These are phyloP conservation scores for Ditula angustiorana DNA, from an alignment of 2,888 invertebrate genomes.

Conservation along the genomic window DNA sequence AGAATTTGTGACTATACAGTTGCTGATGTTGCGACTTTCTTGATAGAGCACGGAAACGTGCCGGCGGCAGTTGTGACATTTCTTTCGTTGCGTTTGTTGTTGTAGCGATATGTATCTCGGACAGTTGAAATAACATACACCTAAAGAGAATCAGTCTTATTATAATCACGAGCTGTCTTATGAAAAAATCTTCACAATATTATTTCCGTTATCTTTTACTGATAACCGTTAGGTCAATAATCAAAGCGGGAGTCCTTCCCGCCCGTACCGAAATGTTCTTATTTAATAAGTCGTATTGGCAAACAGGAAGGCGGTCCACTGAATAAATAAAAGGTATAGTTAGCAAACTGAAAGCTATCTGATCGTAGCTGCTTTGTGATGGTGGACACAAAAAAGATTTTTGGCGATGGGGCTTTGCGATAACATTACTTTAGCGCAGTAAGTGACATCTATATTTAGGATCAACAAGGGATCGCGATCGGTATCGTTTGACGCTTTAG, in stretches of 20 bases:
- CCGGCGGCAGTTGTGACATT: conserved; percentile 71
- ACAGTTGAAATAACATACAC: conserved; percentile 72
- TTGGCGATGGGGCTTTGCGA: conserved; percentile 65
- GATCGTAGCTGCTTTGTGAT: conserved; percentile 64
- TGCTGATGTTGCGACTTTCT: conserved; percentile 61
- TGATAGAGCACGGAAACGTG: conserved; percentile 67
- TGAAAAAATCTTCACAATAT: background rate
- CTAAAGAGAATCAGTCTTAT: conserved; percentile 22
- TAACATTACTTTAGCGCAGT: conserved; percentile 62
- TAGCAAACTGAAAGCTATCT: conserved; percentile 75
- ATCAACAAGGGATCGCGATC: conserved; percentile 40
- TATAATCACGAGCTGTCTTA: background rate
- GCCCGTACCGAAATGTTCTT: conserved; percentile 44
- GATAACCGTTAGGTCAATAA: conserved; percentile 38
- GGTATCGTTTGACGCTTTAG: conserved; percentile 17
- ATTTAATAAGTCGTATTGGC: conserved; percentile 55
- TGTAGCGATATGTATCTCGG: conserved; percentile 69
- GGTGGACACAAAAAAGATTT: conserved; percentile 61
- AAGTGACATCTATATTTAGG: conserved; percentile 69
- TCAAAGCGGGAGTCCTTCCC: conserved; percentile 29
- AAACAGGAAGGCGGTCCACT: conserved; percentile 42
- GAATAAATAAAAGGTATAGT: conserved; percentile 66
- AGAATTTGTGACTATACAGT: conserved; percentile 42
- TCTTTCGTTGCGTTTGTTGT: conserved; percentile 65
- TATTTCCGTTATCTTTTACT: conserved; percentile 24